Evolutionary conservation across 2,888 invertebrate species (phyloP).

Genomic region (Acanthosepion lycidas): DNA sequence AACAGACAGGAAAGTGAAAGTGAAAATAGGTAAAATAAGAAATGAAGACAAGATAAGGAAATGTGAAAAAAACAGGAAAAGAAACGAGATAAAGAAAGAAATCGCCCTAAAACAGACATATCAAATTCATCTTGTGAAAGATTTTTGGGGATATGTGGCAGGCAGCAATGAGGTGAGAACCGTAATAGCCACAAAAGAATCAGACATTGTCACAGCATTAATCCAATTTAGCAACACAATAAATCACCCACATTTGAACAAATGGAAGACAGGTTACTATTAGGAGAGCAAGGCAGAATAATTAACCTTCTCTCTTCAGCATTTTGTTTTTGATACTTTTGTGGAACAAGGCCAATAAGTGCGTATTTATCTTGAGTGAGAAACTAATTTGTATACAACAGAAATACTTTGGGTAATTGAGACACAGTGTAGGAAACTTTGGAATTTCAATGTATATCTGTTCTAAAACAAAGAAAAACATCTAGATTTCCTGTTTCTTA

Average conservation of each 20-base stretch:
- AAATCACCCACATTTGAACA: not conserved
- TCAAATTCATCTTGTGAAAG: not conserved
- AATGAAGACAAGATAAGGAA: not conserved
- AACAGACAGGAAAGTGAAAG: constrained; percentile 11
- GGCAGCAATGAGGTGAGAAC: not conserved
- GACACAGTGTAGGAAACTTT: too few relatives aligned
- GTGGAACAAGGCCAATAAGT: too few relatives aligned
- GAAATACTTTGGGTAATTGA: too few relatives aligned
- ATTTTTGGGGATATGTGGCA: not conserved
- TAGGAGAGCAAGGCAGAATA: not conserved
- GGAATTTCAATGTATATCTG: too few relatives aligned
- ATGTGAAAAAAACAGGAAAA: not conserved
- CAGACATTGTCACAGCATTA: constrained; percentile 9
- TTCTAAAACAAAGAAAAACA: too few relatives aligned
- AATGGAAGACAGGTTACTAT: not conserved
- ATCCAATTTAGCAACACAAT: constrained; percentile 8
- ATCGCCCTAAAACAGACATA: not conserved
- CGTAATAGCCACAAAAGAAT: not conserved
- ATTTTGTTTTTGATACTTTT: too few relatives aligned
- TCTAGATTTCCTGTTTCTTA: too few relatives aligned
- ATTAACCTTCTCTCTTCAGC: not conserved
- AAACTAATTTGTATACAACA: too few relatives aligned
- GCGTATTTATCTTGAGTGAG: too few relatives aligned
- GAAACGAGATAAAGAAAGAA: not conserved
- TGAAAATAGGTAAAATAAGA: not conserved